phyloP scores from a whole-genome alignment of 2,797 vertebrate species.

The Acridotheres tristis region DNA sequence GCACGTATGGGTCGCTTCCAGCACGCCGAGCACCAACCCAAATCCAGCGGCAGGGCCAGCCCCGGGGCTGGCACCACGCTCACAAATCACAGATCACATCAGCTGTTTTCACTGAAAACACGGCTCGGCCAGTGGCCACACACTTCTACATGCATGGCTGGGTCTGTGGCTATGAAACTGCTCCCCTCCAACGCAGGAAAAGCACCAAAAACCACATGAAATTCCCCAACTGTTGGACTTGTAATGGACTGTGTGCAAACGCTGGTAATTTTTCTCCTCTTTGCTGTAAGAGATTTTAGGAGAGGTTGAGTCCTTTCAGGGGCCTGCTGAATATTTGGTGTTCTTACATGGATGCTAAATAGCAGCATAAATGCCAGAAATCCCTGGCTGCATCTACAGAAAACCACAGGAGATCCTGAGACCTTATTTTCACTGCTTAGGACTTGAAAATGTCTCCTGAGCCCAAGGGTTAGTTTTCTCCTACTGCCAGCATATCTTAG shows the following conservation, averaged over 20 bases:
- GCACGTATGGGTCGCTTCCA: conserved; percentile 44
- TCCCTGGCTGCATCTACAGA: neutral
- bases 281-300: neutral
- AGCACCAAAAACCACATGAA: conserved; percentile 14
- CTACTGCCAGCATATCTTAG: neutral
- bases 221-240: neutral
- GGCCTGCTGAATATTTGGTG: conserved; percentile 1
- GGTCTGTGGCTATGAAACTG: conserved; percentile 25
- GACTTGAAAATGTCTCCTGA: neutral
- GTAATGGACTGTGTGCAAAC: neutral
- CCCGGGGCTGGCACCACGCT: conserved; percentile 51
- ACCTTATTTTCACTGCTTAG: neutral
- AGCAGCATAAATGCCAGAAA: conserved; percentile 11
- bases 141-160: conserved; percentile 51
- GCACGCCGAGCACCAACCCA: conserved; percentile 57
- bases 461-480: neutral
- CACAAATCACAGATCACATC: conserved; percentile 66
- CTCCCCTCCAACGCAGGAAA: neutral
- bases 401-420: neutral
- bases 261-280: neutral
- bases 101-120: conserved; percentile 69
- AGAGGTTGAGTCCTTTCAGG: conserved; percentile 34
- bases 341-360: conserved; percentile 3
- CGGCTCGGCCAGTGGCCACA: conserved; percentile 52
- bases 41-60: conserved; percentile 38